Base-by-base conservation (phyloP, 2,797 vertebrate genomes). In the Orientallactaga sibirica region DNA sequence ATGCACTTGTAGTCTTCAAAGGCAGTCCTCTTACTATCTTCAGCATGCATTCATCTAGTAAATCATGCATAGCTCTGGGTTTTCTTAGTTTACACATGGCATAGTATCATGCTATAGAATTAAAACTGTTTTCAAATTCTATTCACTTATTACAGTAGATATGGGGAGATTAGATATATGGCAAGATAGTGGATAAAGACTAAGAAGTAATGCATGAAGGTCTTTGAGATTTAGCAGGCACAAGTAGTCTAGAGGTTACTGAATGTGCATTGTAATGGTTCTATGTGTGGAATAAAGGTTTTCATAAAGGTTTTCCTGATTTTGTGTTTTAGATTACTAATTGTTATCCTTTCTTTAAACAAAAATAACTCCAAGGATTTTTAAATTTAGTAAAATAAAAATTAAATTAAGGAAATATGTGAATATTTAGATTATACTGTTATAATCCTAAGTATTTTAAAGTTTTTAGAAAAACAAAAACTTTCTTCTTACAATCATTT, bases 1-100 rank as follows among this genome's bases (percentile, higher is more conserved):
- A 7, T 16, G 15, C n/a, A 27, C 61, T 81, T 93, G 68, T 80
- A 89, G 19, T 93, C 77, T 95, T 91, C 58, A 79, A 77, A 92
- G 33, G 48, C 9, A 89, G 61, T 15, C 0, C 19, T 89, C 37
- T 0, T 48, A 14, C 41, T n/a, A 12, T 64, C 83, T 91, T 87
- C 62, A 55, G 14, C 62, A 52, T 33, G 33, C 4, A 2, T 64
- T 0, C 8, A 75, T 19, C 41, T 8, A 71, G 25, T 62, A 79
- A 91, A 76, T 22, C 33, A 3, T 22, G 43, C 10, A 22, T 0
- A 88, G 22, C 7, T 71, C 76, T 79, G 74, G 67, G 29, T 64
- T 77, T 92, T 91, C 66, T 43, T 78, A 88, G 52, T 73, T 73
- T 80, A 76, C 5, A 14, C 2, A 3, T 58, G n/a, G 11, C 7